These are phyloP conservation scores for Oxytorus armatus DNA, from an alignment of 2,888 invertebrate species.

Conservation along the genomic window DNA sequence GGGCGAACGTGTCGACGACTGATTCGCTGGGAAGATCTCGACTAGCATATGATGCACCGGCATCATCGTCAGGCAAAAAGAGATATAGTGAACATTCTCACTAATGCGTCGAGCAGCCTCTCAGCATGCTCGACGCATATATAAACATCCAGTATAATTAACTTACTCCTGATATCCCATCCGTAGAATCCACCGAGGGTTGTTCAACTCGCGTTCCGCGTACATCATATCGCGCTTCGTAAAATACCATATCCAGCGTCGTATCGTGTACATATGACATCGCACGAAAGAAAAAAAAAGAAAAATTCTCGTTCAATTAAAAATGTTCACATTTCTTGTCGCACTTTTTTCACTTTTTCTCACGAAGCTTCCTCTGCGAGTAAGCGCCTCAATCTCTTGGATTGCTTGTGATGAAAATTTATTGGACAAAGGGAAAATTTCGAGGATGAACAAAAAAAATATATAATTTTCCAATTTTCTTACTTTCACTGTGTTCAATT, in stretches of 20 bases:
- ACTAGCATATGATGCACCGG: slow-evolving; percentile 46
- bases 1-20: slow-evolving; percentile 65
- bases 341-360: neutral
- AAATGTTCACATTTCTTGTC: neutral
- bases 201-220: slow-evolving; percentile 49
- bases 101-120: slow-evolving; percentile 70
- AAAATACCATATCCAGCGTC: neutral
- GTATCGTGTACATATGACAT: neutral
- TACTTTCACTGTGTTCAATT: neutral
- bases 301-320: neutral
- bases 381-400: neutral
- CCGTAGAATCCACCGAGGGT: slow-evolving; percentile 50
- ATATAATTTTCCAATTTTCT: neutral
- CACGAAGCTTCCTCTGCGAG: neutral
- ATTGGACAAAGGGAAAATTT: neutral
- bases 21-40: slow-evolving; percentile 72
- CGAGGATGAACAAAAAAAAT: too few relatives aligned
- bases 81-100: slow-evolving; percentile 24
- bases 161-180: slow-evolving; percentile 50
- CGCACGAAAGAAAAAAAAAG: neutral
- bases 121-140: slow-evolving; percentile 67
- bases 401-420: neutral
- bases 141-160: slow-evolving; percentile 63
- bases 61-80: slow-evolving; percentile 36
- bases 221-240: slow-evolving; percentile 46